phyloP scores from a whole-genome alignment of 2,113 vertebrate species.

The Tauraco erythrolophus region DNA sequence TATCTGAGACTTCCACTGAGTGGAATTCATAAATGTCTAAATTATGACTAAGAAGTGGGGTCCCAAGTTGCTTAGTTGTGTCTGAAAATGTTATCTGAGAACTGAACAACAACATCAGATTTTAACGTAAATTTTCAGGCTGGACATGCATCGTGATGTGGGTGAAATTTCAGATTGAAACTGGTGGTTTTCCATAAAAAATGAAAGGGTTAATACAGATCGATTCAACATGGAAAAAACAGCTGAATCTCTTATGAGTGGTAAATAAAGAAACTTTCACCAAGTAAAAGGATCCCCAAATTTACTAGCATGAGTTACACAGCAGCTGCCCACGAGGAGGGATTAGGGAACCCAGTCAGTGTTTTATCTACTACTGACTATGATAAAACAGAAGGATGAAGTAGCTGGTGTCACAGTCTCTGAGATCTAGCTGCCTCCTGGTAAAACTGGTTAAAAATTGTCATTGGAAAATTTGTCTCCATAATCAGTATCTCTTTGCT shows the following conservation, averaged over 20 bases:
- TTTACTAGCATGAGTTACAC: neutral
- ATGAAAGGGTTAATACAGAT: neutral
- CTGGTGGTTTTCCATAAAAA: neutral
- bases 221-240: fast-evolving
- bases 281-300: neutral
- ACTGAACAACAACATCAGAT: neutral
- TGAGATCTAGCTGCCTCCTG: neutral
- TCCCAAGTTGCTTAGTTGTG: neutral
- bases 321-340: neutral
- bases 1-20: neutral
- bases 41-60: neutral
- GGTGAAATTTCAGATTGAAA: neutral
- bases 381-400: neutral
- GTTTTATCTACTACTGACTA: neutral
- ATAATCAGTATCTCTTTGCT: neutral
- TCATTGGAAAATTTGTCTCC: neutral
- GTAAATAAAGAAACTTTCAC: neutral
- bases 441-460: neutral
- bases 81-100: neutral
- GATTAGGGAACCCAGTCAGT: neutral
- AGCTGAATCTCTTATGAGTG: neutral
- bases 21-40: neutral
- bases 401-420: neutral
- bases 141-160: neutral
- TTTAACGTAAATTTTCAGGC: neutral